Evolutionary conservation across 2,888 invertebrate species (phyloP), one percentile per base, ranked within the genome.

Genomic region (Drosophila putrida): DNA sequence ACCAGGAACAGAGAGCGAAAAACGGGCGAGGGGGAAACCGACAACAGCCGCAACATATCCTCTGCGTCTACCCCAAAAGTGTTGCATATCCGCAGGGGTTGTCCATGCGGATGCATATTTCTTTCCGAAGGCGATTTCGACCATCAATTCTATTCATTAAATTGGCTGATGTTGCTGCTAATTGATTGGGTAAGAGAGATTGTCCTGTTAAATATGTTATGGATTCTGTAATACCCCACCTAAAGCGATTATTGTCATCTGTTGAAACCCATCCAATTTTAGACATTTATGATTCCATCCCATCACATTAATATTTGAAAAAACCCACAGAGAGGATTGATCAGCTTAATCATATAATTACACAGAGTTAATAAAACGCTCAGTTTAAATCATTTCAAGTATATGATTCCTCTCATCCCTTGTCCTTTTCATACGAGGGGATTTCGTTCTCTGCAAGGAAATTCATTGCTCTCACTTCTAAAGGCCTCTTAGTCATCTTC

Each of bases 341-440:
- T n/a, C n/a, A 54, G 51, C 46, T 62, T 64, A 64, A 79, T 68
- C 70, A 63, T 44, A 68, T 65, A 68, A 54, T 62, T 75, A 59
- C 66, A 58, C 60, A 46, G 41, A 72, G 76, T 68, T 71, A 76
- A 80, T 73, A 76, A 76, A 69, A 76, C 60, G 60, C 50, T 61
- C 57, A 39, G 47, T 71, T 78, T 64, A 75, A 79, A 61, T 59
- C 64, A 62, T 58, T 50, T 64, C 25, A 62, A 60, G 65, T 66
- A 65, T 65, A 50, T 35, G 51, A 57, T 49, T 62, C 38, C 43
- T 9, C 9, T 47, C 39, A 39, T 55, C 28, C 50, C 13, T 47
- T 50, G 28, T 25, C 46, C 49, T 20, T 20, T 20, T 20, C 3
- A 20, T 3, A 20, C 20, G 20, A 20, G 39, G 53, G 63, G 54